Conservation (phyloP, 2,888 invertebrate genomes). For the Himalopsyche japonica region DNA sequence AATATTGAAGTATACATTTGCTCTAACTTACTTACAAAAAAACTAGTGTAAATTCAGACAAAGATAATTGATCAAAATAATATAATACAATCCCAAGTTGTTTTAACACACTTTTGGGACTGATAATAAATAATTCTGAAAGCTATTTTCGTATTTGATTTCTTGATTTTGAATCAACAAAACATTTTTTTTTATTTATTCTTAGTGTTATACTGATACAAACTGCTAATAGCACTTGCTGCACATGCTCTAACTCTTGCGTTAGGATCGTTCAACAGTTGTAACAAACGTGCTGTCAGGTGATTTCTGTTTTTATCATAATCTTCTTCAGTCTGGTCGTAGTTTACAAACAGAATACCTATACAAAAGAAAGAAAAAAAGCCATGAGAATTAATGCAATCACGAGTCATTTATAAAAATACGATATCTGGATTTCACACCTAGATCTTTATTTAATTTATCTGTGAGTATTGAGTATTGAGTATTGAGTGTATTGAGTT, state of each 20-base stretch:
- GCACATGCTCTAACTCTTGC: conserved; percentile 61
- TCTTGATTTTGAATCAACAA: no score
- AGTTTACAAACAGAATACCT: conserved; percentile 45
- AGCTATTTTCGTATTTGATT: no score
- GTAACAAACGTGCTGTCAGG: conserved; percentile 53
- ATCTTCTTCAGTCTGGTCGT: conserved; percentile 24
- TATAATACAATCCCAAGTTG: no score
- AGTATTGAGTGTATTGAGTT: no score
- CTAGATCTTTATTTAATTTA: background rate
- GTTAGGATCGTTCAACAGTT: conserved; percentile 60
- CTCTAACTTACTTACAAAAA: no score
- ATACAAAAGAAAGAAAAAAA: conserved; percentile 42
- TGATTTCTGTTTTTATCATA: conserved; percentile 42
- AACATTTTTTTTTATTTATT: background rate
- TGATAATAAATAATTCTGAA: no score
- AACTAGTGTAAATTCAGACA: no score
- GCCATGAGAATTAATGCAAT: background rate
- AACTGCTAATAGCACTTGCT: conserved; percentile 60
- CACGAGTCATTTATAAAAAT: no score
- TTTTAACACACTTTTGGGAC: no score
- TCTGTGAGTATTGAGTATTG: background rate
- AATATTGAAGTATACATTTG: background rate
- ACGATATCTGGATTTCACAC: background rate
- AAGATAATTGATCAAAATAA: no score
- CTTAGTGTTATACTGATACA: conserved; percentile 43